Evolutionary conservation across 1,140 invertebrate species (phyloP), one percentile per base, ranked within the genome.

Genomic region (Cephus cinctus): DNA sequence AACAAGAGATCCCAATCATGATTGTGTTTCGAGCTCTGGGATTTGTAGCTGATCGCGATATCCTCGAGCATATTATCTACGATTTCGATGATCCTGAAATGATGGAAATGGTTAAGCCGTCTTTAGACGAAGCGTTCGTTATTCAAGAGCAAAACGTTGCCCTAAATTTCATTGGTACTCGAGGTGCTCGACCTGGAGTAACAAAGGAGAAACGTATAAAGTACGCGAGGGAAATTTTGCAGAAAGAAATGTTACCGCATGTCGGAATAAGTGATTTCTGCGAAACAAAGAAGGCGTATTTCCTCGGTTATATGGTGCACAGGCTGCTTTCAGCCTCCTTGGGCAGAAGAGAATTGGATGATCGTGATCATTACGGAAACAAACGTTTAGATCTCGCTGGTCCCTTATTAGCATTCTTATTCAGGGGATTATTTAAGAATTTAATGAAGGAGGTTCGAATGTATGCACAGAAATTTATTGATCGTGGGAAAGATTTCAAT

Each of bases 91-190:
- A 99, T 78, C 95, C 93, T 18, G 96, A 99, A 81, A 98, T 99
- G 95, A 98, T 98, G 95, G 97, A 99, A 83, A 98, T 99, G 95
- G 95, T 92, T 0, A 99, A 99, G 75, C 97, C 97, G 3, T 98
- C 95, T 1, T 77, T 99, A 34, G 97, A 99, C 78, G 97, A 99
- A 80, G 97, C 97, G 35, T 98, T 99, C 78, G 97, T 99, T 0
- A 96, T 99, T 64, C 96, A 98, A 79, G 96, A 99, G 74, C 96
- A 99, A 73, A 96, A 94, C 79, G 94, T 99, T 3, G 97, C 97
- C 11, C 75, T 98, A 9, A 98, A 98, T 75, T 99, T 99, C 57
- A 99, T 99, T 66, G 97, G 97, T 52, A 85, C 94, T 3, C 84
- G 97, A 76, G 97, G 96, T 50, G 96, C 96, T 18, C 81, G 90